Conservation (phyloP, 2,113 vertebrate genomes). For the Neoarius graeffei region DNA sequence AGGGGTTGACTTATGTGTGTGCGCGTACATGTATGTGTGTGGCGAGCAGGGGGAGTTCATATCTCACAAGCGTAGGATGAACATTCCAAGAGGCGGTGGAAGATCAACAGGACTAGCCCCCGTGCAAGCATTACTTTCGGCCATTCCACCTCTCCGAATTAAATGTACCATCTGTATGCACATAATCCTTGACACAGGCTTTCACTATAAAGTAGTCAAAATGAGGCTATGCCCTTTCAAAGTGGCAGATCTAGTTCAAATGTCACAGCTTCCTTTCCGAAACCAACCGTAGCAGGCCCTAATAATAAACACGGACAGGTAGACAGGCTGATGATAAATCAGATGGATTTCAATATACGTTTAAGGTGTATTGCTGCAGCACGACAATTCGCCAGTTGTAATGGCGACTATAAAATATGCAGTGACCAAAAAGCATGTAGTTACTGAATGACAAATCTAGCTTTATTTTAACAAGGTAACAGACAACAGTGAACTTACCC, state of each 20-base stretch:
- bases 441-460: neutral
- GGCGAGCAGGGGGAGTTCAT: constrained; percentile 43
- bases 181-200: neutral
- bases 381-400: neutral
- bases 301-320: neutral
- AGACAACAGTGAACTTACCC: neutral
- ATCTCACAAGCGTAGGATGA: constrained; percentile 60
- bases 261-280: neutral
- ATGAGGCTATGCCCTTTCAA: neutral
- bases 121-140: neutral
- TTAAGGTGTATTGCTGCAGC: neutral
- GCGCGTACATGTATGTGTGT: constrained; percentile 13
- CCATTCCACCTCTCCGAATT: neutral
- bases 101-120: neutral
- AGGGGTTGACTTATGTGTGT: constrained; percentile 32
- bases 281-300: neutral
- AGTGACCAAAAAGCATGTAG: neutral
- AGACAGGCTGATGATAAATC: neutral
- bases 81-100: constrained; percentile 48
- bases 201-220: neutral
- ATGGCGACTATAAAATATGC: neutral
- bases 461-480: neutral
- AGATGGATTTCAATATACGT: neutral
- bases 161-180: neutral
- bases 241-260: neutral